phyloP scores from a whole-genome alignment of 2,113 vertebrate species.

The Atlantisia rogersi region DNA sequence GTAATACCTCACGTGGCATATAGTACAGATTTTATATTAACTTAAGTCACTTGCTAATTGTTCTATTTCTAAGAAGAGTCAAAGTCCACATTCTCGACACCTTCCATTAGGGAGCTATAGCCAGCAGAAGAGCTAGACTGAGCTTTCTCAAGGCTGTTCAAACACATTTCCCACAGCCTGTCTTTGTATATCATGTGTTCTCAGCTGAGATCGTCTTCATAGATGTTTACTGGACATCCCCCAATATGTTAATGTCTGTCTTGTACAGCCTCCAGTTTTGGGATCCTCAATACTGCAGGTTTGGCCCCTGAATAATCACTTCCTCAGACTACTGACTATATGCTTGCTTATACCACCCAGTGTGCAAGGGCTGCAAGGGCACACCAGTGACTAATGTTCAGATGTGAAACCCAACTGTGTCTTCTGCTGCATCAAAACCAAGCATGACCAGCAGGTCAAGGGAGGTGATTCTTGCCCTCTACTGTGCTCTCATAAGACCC shows the following conservation, averaged over 20 bases:
- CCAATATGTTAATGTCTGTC: not conserved
- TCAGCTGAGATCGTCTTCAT: not conserved
- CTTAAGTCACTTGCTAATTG: not conserved
- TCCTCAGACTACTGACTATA: not conserved
- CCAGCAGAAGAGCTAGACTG: not conserved
- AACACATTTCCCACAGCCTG: not conserved
- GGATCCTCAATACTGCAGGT: not conserved
- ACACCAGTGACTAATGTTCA: not conserved
- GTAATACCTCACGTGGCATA: not conserved
- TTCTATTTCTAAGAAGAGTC: not conserved
- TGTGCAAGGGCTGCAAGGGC: not conserved
- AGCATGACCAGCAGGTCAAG: no score
- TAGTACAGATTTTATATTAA: not conserved
- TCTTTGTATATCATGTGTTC: not conserved
- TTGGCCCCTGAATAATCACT: not conserved
- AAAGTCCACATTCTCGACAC: not conserved
- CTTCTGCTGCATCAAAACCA: no score
- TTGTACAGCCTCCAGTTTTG: not conserved
- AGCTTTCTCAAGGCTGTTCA: not conserved
- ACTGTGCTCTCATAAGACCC: no score
- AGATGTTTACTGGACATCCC: not conserved
- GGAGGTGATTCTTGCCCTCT: no score
- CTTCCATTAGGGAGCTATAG: not conserved
- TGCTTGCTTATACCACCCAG: not conserved
- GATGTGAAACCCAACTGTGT: no score